phyloP scores from a whole-genome alignment of 1,140 invertebrate genomes.

The Dendrolimus kikuchii region DNA sequence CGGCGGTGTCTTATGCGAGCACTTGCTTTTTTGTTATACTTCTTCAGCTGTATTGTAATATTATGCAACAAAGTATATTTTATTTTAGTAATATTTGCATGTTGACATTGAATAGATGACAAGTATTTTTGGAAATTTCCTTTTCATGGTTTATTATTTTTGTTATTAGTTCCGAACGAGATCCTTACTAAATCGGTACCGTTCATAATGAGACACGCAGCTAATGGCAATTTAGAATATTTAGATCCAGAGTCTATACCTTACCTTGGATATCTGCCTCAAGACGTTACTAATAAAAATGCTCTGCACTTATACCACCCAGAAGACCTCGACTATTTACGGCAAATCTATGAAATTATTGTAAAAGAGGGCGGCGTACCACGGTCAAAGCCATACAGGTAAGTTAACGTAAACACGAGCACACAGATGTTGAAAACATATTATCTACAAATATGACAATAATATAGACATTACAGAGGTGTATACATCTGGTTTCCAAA shows the following conservation, averaged over 20 bases:
- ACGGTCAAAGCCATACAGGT: slow-evolving; percentile 81
- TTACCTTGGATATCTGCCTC: slow-evolving; percentile 90
- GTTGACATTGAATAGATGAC: too few relatives aligned
- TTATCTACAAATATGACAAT: too few relatives aligned
- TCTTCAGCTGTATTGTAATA: too few relatives aligned
- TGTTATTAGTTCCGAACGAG: slow-evolving; percentile 76
- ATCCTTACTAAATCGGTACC: slow-evolving; percentile 35
- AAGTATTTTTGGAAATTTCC: too few relatives aligned
- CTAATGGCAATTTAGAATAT: slow-evolving; percentile 81
- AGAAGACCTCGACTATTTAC: slow-evolving; percentile 84
- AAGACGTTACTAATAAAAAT: slow-evolving; percentile 87
- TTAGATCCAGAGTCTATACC: slow-evolving; percentile 85
- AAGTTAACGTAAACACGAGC: slow-evolving; percentile 1
- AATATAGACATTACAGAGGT: too few relatives aligned
- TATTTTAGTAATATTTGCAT: too few relatives aligned
- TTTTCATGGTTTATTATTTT: background rate
- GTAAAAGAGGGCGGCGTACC: slow-evolving; percentile 74
- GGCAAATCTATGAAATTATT: slow-evolving; percentile 89
- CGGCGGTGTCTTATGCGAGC: too few relatives aligned
- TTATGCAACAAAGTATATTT: too few relatives aligned
- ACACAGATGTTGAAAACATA: background rate
- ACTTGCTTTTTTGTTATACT: too few relatives aligned
- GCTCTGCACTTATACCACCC: slow-evolving; percentile 92
- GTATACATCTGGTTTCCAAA: too few relatives aligned
- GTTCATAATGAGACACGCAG: slow-evolving; percentile 85